Percentiles rank a stretch among this genome's conserved stretches.
phyloP scores from a whole-genome alignment of 2,113 vertebrate genomes.

The Carassius carassius region DNA sequence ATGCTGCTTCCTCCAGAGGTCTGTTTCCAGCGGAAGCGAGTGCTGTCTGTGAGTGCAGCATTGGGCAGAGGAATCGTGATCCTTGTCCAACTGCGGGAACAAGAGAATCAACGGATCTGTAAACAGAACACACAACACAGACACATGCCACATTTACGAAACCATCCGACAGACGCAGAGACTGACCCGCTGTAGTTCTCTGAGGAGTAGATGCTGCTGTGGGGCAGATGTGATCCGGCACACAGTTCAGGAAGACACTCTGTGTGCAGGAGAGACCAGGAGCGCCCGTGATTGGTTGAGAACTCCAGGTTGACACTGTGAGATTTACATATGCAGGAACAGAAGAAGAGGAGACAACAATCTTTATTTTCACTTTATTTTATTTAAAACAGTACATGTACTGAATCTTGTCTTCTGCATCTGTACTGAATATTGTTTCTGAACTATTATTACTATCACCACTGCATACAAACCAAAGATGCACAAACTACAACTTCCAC shows the following conservation, averaged over 20 bases:
- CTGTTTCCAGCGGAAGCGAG: conserved; percentile 94
- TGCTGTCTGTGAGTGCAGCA: conserved; percentile 86
- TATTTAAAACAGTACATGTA: not conserved
- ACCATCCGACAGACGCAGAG: not conserved
- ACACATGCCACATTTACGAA: not conserved
- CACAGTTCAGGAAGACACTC: conserved; percentile 95
- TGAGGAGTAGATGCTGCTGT: conserved; percentile 94
- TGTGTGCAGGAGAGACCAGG: conserved; percentile 91
- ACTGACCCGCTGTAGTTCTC: conserved; percentile 96
- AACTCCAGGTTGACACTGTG: conserved; percentile 90
- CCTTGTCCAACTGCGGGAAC: conserved; percentile 88
- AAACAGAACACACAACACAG: not conserved
- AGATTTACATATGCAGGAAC: not conserved
- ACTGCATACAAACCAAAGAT: not conserved
- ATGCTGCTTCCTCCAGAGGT: conserved; percentile 82
- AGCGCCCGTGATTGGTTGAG: conserved; percentile 92
- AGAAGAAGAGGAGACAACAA: conserved; percentile 2
- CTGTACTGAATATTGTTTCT: no score
- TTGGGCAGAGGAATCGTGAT: conserved; percentile 94
- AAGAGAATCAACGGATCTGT: not conserved
- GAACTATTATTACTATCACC: not conserved
- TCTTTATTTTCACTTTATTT: not conserved
- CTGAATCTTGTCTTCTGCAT: not conserved
- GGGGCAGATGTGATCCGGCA: conserved; percentile 90
- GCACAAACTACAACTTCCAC: not conserved